Conservation (phyloP, 64 coral and sea anemone species). For the Actinia equina region DNA sequence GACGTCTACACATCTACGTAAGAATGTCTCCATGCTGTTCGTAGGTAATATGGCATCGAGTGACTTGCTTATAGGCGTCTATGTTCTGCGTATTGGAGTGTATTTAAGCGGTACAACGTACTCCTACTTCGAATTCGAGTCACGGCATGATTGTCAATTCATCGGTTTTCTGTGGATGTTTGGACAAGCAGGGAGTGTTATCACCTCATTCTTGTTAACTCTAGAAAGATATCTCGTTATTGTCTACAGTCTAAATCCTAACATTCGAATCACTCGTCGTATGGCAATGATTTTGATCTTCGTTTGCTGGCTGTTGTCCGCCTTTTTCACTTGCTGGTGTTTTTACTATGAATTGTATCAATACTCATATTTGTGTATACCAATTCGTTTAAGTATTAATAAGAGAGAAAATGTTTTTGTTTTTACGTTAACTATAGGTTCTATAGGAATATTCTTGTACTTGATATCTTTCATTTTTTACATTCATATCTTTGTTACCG, state of each 20-base stretch:
- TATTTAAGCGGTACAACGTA: neutral
- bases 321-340: neutral
- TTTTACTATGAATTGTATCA: neutral
- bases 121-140: neutral
- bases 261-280: neutral
- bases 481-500: constrained; percentile 34
- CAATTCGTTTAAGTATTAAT: constrained; percentile 9
- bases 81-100: neutral
- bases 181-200: neutral
- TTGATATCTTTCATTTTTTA: constrained; percentile 31
- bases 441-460: constrained; percentile 22
- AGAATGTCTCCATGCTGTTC: neutral
- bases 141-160: neutral
- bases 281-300: too few species aligned
- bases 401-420: neutral
- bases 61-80: neutral
- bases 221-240: too few species aligned
- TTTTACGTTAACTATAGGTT: constrained; percentile 23
- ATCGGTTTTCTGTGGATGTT: constrained; percentile 2
- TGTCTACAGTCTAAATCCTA: neutral
- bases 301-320: neutral
- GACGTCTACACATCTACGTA: neutral
- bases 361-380: neutral
- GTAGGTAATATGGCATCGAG: neutral
- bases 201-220: neutral